A percentile compares a stretch with the other conserved stretches of the same genome.
Evolutionary conservation across 64 coral and sea anemone genomes (phyloP).

Genomic region (Cladopsammia gracilis): DNA sequence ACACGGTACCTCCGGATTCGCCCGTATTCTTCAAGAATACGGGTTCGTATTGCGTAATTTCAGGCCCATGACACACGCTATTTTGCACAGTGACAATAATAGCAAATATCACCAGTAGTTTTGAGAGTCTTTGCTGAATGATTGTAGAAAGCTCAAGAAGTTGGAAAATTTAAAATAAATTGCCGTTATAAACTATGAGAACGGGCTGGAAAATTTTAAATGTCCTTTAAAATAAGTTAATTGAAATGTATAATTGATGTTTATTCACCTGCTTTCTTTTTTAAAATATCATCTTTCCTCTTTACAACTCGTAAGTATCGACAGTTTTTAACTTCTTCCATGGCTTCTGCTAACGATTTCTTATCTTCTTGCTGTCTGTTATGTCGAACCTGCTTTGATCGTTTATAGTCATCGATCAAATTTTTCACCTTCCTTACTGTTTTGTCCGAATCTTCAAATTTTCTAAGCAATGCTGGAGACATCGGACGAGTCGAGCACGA

Average conservation of each 20-base stretch:
- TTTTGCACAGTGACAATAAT: too few relatives aligned
- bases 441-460: slow-evolving; percentile 49
- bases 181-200: too few relatives aligned
- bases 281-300: not conserved
- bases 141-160: too few relatives aligned
- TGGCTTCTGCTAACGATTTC: slow-evolving; percentile 28
- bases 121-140: too few relatives aligned
- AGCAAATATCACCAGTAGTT: too few relatives aligned
- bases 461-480: slow-evolving; percentile 18
- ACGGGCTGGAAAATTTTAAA: not conserved
- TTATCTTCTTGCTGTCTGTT: not conserved
- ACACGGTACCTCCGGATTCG: too few relatives aligned
- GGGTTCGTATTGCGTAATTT: too few relatives aligned
- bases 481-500: not conserved
- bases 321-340: slow-evolving; percentile 48
- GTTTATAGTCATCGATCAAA: slow-evolving; percentile 24
- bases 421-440: slow-evolving; percentile 18
- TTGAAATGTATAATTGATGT: not conserved
- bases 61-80: too few relatives aligned
- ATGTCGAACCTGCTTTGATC: not conserved
- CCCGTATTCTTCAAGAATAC: too few relatives aligned
- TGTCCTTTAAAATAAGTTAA: not conserved
- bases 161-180: too few relatives aligned
- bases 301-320: slow-evolving; percentile 41
- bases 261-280: not conserved